These are phyloP conservation scores for Phenganax subtilis DNA, from an alignment of 92 coral and sea anemone species.

Conservation along the genomic window DNA sequence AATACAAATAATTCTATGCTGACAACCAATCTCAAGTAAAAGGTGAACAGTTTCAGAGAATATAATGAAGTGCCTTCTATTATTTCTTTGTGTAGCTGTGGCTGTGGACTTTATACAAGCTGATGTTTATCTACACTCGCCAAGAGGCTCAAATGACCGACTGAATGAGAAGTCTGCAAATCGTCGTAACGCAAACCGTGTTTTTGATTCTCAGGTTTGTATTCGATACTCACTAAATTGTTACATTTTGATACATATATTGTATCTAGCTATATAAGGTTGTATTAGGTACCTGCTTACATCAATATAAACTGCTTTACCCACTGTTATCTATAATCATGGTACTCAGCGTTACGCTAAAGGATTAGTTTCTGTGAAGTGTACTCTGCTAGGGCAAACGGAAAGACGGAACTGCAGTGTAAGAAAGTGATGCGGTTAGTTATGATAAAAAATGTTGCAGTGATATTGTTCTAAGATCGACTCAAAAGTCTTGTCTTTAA, in stretches of 20 bases:
- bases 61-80: background rate
- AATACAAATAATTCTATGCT: background rate
- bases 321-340: too few species aligned
- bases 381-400: too few species aligned
- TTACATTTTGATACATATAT: background rate
- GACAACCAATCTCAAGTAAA: constrained; percentile 1
- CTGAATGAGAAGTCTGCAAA: constrained; percentile 86
- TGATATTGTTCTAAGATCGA: too few species aligned
- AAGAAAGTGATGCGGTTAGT: too few species aligned
- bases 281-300: background rate
- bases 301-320: background rate
- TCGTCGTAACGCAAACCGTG: constrained; percentile 84
- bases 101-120: background rate
- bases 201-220: constrained; percentile 92
- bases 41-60: background rate
- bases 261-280: background rate
- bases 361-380: too few species aligned
- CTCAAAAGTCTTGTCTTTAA: too few species aligned
- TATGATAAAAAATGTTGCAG: too few species aligned
- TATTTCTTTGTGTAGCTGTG: constrained; percentile 1
- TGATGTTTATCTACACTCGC: constrained; percentile 82
- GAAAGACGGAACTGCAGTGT: too few species aligned
- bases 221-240: background rate
- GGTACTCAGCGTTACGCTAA: too few species aligned
- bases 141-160: constrained; percentile 90